Percentiles rank a stretch among this genome's conserved stretches.
phyloP scores from a whole-genome alignment of 2,888 invertebrate species.

The Cephus runcator region DNA sequence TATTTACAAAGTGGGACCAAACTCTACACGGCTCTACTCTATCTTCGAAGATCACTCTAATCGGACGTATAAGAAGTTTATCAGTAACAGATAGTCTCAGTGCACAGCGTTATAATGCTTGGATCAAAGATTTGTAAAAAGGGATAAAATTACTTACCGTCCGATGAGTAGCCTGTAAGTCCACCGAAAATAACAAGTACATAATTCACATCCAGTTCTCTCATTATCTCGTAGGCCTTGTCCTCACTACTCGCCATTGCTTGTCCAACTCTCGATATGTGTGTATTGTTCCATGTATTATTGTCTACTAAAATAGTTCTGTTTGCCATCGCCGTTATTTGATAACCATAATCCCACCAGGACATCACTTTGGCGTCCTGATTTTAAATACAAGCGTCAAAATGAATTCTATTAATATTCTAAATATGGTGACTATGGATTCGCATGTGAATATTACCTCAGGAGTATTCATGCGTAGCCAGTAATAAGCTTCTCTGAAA shows the following conservation, averaged over 20 bases:
- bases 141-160: conserved; percentile 73
- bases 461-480: conserved; percentile 95
- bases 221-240: conserved; percentile 97
- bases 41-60: background rate
- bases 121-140: background rate
- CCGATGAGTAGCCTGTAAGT: conserved; percentile 97
- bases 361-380: conserved; percentile 97
- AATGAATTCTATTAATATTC: conserved; percentile 14
- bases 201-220: conserved; percentile 96
- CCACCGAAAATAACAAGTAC: conserved; percentile 98
- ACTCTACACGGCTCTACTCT: too few species aligned
- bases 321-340: conserved; percentile 99
- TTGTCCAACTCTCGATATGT: conserved; percentile 97
- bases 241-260: conserved; percentile 99
- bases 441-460: conserved; percentile 68
- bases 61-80: background rate
- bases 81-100: background rate
- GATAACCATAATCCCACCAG: conserved; percentile 99
- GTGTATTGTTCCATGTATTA: conserved; percentile 99
- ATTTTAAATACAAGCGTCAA: conserved; percentile 30
- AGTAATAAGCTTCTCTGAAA: conserved; percentile 96
- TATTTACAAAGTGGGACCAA: too few species aligned
- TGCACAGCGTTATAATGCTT: background rate
- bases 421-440: conserved; percentile 13
- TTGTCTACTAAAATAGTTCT: conserved; percentile 97